phyloP scores from a whole-genome alignment of 1,140 invertebrate species.

The Trypoxylus dichotomus region DNA sequence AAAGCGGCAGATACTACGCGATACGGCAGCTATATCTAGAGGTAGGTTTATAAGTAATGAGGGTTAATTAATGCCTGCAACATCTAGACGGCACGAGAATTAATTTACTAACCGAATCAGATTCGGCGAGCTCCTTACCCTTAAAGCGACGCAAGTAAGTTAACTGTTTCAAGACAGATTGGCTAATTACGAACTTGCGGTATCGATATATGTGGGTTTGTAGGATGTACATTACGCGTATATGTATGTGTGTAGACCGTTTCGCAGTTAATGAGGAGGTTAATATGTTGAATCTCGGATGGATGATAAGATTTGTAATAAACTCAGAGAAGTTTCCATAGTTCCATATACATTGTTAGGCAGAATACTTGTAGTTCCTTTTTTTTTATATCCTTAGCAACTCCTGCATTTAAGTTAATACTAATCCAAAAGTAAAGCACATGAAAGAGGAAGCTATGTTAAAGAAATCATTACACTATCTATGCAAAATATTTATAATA shows the following conservation, averaged over 20 bases:
- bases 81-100: neutral
- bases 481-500: too few species aligned
- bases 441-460: too few species aligned
- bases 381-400: too few species aligned
- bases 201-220: neutral
- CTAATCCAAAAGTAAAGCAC: too few species aligned
- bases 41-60: constrained; percentile 1
- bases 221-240: neutral
- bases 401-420: too few species aligned
- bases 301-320: too few species aligned
- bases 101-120: constrained; percentile 10
- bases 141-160: neutral
- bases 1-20: neutral
- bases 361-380: too few species aligned
- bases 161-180: constrained; percentile 14
- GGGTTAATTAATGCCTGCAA: neutral
- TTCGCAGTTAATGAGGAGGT: too few species aligned
- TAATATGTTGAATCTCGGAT: too few species aligned
- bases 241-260: neutral
- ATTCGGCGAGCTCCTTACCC: neutral
- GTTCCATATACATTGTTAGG: too few species aligned
- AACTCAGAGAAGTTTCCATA: too few species aligned
- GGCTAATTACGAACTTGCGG: neutral
- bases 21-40: neutral
- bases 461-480: too few species aligned